phyloP scores from a whole-genome alignment of 64 coral and sea anemone species.

The Montipora cactus region DNA sequence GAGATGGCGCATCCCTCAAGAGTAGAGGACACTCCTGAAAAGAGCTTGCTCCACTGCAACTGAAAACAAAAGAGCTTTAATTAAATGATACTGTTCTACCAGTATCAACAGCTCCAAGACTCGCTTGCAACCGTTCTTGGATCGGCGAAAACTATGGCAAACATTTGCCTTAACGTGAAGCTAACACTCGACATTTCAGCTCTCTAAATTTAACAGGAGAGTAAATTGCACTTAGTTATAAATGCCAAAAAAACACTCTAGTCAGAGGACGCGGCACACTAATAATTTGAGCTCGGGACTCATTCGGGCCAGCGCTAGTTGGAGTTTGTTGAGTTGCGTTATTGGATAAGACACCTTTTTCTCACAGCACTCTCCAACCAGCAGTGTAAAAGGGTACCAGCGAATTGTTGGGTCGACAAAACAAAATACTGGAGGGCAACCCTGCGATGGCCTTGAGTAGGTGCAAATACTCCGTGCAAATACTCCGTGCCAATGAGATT shows the following conservation, averaged over 20 bases:
- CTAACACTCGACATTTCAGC: background rate
- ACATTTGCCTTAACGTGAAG: background rate
- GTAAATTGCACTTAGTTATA: background rate
- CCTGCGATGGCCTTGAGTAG: too few species aligned
- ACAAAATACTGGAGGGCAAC: too few species aligned
- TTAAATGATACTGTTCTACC: too few species aligned
- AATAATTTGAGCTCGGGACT: background rate
- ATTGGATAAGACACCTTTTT: background rate
- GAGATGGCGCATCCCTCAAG: conserved; percentile 74
- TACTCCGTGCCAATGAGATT: too few species aligned
- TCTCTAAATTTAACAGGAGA: background rate
- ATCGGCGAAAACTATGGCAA: background rate
- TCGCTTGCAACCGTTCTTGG: background rate
- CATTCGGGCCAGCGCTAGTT: background rate
- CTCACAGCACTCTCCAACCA: too few species aligned
- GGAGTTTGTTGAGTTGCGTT: background rate
- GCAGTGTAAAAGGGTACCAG: too few species aligned
- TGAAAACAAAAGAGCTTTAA: background rate
- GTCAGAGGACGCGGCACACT: background rate
- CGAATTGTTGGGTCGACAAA: too few species aligned
- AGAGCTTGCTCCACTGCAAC: background rate
- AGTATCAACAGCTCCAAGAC: background rate
- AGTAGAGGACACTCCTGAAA: conserved; percentile 56
- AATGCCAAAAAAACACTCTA: background rate
- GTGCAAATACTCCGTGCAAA: too few species aligned